Base-by-base conservation (phyloP, 1,140 invertebrate species). In the Pissodes strobi region DNA sequence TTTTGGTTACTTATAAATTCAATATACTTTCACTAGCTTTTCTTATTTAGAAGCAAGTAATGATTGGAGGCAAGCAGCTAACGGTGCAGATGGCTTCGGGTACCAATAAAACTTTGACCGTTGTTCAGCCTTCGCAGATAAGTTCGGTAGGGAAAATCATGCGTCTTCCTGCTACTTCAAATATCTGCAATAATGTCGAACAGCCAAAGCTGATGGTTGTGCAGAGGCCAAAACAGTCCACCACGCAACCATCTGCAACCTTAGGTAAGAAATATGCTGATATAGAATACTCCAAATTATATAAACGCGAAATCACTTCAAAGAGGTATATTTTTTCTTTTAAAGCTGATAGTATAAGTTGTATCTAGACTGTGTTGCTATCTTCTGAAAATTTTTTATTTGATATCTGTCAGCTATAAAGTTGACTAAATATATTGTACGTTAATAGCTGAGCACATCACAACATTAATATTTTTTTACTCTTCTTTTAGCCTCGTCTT, bases 11-110 rank as follows among this genome's bases (percentile, higher is more conserved):
- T n/a, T n/a, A n/a, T n/a, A n/a, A n/a, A n/a, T n/a, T n/a, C n/a
- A n/a, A n/a, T n/a, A n/a, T n/a, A 56, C 25, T 56, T 17, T 8
- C 6, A 41, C 13, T 17, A 41, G 46, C 48, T 62, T 60, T n/a
- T n/a, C 30, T 46, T 56, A 71, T 78, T 21, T 77, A 85, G 78
- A 86, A 87, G 70, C 79, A 84, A 15, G 81, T 88, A 18, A 84
- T 85, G 27, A 82, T 88, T 68, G 82, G 86, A n/a, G 88, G 88
- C 0, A 89, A 89, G 76, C 86, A 87, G 4, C 84, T 90, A 1
- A 89, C 88, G 1, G 79, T 90, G 18, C 76, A 78, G 68, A 74
- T 78, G 72, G 72, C 74, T 6, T 69, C 68, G 41, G 69, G 73
- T 1, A 67, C 69, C 15, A 74, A 72, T 22, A 81, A 79, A 73